phyloP scores from a whole-genome alignment of 2,797 vertebrate genomes.

The Crocodylus rhombifer region DNA sequence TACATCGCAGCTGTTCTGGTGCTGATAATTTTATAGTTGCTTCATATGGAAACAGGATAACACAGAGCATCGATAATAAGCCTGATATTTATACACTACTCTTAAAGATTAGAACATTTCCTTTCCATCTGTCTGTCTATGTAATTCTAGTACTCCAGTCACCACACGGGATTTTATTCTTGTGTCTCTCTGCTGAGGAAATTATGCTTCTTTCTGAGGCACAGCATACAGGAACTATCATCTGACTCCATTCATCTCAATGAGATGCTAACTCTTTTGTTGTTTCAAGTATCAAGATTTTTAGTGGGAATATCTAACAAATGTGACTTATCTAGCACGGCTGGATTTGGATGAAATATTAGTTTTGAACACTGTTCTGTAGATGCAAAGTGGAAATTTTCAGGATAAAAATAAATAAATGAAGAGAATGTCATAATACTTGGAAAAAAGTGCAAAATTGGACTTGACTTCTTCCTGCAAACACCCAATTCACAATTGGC shows the following conservation, averaged over 20 bases:
- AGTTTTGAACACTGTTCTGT: background rate
- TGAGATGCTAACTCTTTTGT: background rate
- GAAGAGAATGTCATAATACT: slow-evolving; percentile 34
- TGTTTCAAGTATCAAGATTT: background rate
- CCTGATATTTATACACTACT: background rate
- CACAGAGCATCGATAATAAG: background rate
- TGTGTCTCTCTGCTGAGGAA: background rate
- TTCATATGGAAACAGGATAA: background rate
- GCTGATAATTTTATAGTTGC: background rate
- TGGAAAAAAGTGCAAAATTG: slow-evolving; percentile 7
- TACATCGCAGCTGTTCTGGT: background rate
- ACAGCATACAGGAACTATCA: background rate
- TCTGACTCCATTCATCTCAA: background rate
- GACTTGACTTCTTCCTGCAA: background rate
- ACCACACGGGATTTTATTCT: background rate
- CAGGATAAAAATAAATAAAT: background rate
- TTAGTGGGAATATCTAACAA: background rate
- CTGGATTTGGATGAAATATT: background rate
- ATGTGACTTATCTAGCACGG: background rate
- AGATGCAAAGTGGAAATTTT: background rate
- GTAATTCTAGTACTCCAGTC: background rate
- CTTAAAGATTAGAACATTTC: background rate
- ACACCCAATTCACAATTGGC: slow-evolving; percentile 28
- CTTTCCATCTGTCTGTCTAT: background rate
- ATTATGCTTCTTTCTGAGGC: background rate